Base-by-base conservation (phyloP, 1,140 invertebrate genomes). In the Adoxophyes honmai region DNA sequence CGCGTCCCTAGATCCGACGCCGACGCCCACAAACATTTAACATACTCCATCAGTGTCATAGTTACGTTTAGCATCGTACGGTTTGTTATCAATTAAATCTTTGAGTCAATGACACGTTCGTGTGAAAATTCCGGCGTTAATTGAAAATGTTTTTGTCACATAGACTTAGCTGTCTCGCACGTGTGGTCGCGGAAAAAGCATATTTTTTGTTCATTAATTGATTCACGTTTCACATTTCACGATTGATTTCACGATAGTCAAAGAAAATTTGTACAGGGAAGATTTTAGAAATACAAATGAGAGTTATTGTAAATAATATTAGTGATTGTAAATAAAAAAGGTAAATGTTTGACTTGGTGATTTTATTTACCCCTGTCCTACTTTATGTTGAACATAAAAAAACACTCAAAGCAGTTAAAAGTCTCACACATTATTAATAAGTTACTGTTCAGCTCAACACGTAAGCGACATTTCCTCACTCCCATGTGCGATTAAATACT, bases 1-100 rank as follows among this genome's bases (percentile, higher is more conserved):
- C 85, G 90, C 36, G 77, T 78, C 0, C 71, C 89, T 1, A 78
- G 83, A 9, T 90, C 89, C 16, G 66, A 79, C 16, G 66, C 73
- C 58, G 34, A 28, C 63, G 16, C 18, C 67, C 37, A 62, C 53
- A 16, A 14, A 39, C 68, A 61, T 72, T 65, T 55, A 66, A 52
- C 48, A 8, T 14, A 18, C 28, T 11, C 21, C 9, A 48, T 28
- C n/a, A 28, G 11, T 48, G 11, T 48, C 18, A 28, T 48, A 13
- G 9, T 48, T 48, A 28, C 5, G n/a, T 48, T 48, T 21, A 48
- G 42, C 21, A 10, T n/a, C 6, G 18, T 48, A 48, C 28, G 16
- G 42, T 48, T 18, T 21, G 21, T 21, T 44, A 44, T 48, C 21
- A 48, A 48, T 48, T 48, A 48, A 48, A 36, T n/a, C n/a, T n/a